Base-by-base conservation (phyloP, 2,888 invertebrate species). In the Buathra laborator region DNA sequence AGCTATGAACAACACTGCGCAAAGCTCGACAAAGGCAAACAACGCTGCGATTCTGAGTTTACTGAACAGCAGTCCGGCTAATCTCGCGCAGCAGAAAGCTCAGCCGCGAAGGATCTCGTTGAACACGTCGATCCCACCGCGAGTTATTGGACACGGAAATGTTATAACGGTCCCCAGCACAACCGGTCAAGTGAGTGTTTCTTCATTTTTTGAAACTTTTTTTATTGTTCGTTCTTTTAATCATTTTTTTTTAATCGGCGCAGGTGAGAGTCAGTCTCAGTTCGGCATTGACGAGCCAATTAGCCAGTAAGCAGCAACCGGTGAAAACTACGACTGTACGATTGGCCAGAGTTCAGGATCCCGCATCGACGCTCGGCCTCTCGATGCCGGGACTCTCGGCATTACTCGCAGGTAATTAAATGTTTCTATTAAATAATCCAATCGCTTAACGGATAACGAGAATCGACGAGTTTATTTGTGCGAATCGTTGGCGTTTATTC, bases 31-130 rank as follows among this genome's bases (percentile, higher is more conserved):
- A 56, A 94, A 93, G 81, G 94, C 94, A 84, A 96, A 94, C 91
- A 97, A 97, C 92, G 96, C 97, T 2, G 96, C 97, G 10, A 97
- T 97, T 90, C 95, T 97, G 85, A 97, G 97, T 94, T 94, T 97
- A 76, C 93, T 97, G 84, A 97, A 97, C 93, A 97, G 97, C 91
- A 96, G 97, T 37, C 97, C 97, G 59, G 96, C 97, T n/a, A 95
- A 95, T 91, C 87, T 93, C 80, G 89, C 90, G 59, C 94, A 92
- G 76, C 93, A 93, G 81, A 94, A 94, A 84, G 89, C 90, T 83
- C 93, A 93, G 83, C 91, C 92, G 77, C 85, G 88, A 24, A 91
- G 93, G 87, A 93, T 93, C 86, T 92, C 93, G 43, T 87, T 94
- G 80, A 94, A 93, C 88, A 89, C 93, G 76, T 90, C 93, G 43